These are phyloP conservation scores for Discoglossus pictus DNA, from an alignment of 2,797 vertebrate genomes.

Conservation along the genomic window DNA sequence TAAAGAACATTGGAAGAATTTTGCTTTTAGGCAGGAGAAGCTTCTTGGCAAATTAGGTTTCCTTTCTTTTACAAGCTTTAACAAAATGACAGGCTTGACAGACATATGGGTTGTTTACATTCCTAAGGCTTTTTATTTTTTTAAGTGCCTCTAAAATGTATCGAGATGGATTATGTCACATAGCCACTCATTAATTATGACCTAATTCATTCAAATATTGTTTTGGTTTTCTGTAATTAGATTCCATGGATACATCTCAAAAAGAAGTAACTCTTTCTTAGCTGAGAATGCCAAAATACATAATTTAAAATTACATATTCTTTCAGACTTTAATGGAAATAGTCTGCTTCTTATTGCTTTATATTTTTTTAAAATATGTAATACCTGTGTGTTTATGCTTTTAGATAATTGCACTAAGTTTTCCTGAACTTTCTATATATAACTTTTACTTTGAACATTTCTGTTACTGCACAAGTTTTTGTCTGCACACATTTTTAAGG, in stretches of 20 bases:
- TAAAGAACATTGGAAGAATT: constrained; percentile 51
- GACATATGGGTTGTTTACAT: constrained; percentile 66
- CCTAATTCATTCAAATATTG: constrained; percentile 56
- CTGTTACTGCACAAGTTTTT: no score
- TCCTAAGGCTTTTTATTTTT: constrained; percentile 59
- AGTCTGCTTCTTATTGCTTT: no score
- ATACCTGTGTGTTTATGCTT: no score
- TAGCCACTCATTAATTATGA: constrained; percentile 58
- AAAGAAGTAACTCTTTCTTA: neutral
- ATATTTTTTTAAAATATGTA: no score
- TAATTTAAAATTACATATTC: no score
- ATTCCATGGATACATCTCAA: constrained; percentile 18
- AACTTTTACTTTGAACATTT: no score
- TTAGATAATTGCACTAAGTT: no score
- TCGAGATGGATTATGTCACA: constrained; percentile 56
- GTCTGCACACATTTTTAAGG: no score
- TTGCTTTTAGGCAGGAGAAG: constrained; percentile 57
- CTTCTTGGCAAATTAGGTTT: constrained; percentile 65
- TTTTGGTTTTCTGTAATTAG: constrained; percentile 32
- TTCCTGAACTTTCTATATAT: no score
- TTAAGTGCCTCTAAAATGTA: constrained; percentile 58
- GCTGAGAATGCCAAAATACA: neutral
- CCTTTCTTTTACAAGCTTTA: constrained; percentile 62
- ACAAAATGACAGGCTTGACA: constrained; percentile 65
- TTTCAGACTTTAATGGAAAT: no score